Evolutionary conservation across 2,113 vertebrate species (phyloP).

Genomic region (Lophius piscatorius): DNA sequence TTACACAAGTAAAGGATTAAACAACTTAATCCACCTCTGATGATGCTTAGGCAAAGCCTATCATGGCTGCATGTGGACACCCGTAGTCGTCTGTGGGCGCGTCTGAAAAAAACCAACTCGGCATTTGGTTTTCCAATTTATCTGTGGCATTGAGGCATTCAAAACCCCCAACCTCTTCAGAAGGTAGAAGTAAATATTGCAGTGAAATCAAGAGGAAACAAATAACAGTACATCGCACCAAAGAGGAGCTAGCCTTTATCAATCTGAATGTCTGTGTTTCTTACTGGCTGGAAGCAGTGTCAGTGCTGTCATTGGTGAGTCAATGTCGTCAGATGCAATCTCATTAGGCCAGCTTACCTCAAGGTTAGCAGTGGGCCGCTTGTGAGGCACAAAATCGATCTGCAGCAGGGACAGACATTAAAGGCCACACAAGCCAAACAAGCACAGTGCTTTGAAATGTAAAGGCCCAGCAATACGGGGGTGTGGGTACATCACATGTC

Average conservation of each 20-base stretch:
- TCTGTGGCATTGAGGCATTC: neutral
- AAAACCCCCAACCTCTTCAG: neutral
- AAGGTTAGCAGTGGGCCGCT: slow-evolving; percentile 75
- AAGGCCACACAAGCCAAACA: slow-evolving; percentile 62
- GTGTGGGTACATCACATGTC: slow-evolving; percentile 6
- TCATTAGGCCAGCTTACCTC: slow-evolving; percentile 80
- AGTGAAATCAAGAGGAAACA: slow-evolving; percentile 14
- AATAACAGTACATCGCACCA: slow-evolving; percentile 16
- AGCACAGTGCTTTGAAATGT: slow-evolving; percentile 50
- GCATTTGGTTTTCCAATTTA: too few species aligned
- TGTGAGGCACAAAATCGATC: slow-evolving; percentile 76
- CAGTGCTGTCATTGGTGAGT: slow-evolving; percentile 74
- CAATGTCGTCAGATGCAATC: slow-evolving; percentile 76
- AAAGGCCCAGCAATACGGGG: slow-evolving; percentile 37
- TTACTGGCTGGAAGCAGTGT: slow-evolving; percentile 47
- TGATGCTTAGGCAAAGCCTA: too few species aligned
- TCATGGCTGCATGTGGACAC: too few species aligned
- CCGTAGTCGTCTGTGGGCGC: too few species aligned
- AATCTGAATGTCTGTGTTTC: slow-evolving; percentile 32
- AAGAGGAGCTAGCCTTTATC: slow-evolving; percentile 45
- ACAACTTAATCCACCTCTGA: too few species aligned
- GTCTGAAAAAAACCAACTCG: too few species aligned
- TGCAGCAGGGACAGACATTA: slow-evolving; percentile 62
- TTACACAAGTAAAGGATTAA: too few species aligned
- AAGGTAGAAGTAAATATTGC: neutral